phyloP scores from a whole-genome alignment of 2,888 invertebrate species.

The Bellardia pandia region DNA sequence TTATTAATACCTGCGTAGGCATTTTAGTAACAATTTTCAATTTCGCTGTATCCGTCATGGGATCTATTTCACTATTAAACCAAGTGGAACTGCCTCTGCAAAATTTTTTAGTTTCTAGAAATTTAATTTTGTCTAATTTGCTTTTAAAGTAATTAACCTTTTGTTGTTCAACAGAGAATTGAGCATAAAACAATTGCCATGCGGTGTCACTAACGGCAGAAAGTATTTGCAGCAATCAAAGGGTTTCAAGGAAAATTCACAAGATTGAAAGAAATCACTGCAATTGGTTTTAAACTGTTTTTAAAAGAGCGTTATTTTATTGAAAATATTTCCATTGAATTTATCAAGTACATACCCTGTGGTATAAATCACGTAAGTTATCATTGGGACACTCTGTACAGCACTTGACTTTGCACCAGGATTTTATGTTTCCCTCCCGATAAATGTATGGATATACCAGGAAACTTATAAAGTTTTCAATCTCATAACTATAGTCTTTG shows the following conservation, averaged over 20 bases:
- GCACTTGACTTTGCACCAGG: conserved; percentile 77
- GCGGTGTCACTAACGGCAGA: conserved; percentile 86
- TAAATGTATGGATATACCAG: conserved; percentile 81
- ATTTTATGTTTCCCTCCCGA: conserved; percentile 76
- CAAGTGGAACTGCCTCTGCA: conserved; percentile 77
- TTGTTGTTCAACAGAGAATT: conserved; percentile 87
- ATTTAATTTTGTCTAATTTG: not conserved
- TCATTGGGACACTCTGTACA: conserved; percentile 80
- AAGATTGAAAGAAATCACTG: conserved; percentile 84
- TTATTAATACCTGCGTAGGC: conserved; percentile 71
- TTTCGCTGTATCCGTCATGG: conserved; percentile 74
- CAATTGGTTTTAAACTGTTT: conserved; percentile 84
- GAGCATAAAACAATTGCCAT: conserved; percentile 87
- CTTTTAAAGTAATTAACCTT: conserved; percentile 77
- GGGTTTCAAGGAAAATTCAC: conserved; percentile 85
- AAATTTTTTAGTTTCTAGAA: not conserved
- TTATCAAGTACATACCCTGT: conserved; percentile 72
- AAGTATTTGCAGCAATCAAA: conserved; percentile 88
- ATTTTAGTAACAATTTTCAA: conserved; percentile 76
- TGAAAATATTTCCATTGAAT: too few species aligned
- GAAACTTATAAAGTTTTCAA: conserved; percentile 80
- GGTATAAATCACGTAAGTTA: conserved; percentile 77
- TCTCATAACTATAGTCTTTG: conserved; percentile 78
- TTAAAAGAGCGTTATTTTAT: not conserved
- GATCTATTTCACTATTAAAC: conserved; percentile 78